Base-by-base conservation (phyloP, 2,113 vertebrate species). In the Fulmarus glacialis region DNA sequence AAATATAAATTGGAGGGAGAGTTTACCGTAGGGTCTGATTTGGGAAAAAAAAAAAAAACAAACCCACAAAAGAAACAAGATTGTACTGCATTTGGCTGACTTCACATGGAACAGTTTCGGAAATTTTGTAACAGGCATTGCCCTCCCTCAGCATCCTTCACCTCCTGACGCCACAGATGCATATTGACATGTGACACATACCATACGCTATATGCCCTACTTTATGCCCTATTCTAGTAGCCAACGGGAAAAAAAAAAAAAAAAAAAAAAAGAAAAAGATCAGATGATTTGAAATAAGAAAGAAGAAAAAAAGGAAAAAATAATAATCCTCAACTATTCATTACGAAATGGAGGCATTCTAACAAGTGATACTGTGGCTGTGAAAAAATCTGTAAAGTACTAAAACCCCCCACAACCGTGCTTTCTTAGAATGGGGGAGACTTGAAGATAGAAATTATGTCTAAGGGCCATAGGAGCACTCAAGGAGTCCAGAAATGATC, bases 361-460 rank as follows among this genome's bases (percentile, higher is more conserved):
- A 62, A 26, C 5, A 56, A 55, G 7, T 66, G 32, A 50, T 32
- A 27, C 11, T 45, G 52, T 16, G 36, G 3, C 11, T 63, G 12
- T 59, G 32, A 58, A 38, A 8, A 55, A 85, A 42, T 42, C 11
- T 42, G 42, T 42, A 12, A 42, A 42, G 4, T 20, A 72, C 2
- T 2, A 66, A 66, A 60, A 36, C 1, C 3, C 11, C 17, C 10
- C 0, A 1, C 12, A 55, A 62, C 4, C 8, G 0, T 38, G 3
- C 5, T 42, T 62, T 59, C 26, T 53, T 50, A 91, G 47, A 67
- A 52, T 23, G 30, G 56, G 19, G 14, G 36, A 66, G 40, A 56
- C 52, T 24, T 85, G 42, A 66, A 91, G 18, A 64, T 3, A 52
- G 4, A 11, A 85, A 50, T 40, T 38, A 43, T 19, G 3, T 63